Evolutionary conservation across 2,888 invertebrate genomes (phyloP).

Genomic region (Hirtodrosophila cameraria): DNA sequence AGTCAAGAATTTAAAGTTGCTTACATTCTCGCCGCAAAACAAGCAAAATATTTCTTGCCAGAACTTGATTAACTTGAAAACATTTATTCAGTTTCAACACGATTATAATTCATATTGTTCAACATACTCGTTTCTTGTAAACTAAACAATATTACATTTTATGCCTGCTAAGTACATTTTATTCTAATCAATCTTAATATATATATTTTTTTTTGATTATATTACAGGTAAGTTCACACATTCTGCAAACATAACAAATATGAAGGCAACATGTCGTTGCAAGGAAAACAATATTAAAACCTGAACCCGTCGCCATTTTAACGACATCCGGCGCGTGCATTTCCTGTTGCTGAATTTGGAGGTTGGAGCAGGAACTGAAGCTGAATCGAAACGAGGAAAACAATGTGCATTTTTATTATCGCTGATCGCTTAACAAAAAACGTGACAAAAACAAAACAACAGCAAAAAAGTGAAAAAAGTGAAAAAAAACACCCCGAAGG

Average conservation of each 20-base stretch:
- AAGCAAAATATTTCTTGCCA: too few relatives aligned
- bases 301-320: slow-evolving; percentile 54
- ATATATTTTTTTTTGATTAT: slow-evolving; percentile 47
- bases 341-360: slow-evolving; percentile 54
- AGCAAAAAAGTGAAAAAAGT: slow-evolving; percentile 13
- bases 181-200: slow-evolving; percentile 58
- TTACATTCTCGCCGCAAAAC: too few relatives aligned
- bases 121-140: not conserved
- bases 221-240: slow-evolving; percentile 60
- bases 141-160: slow-evolving; percentile 9
- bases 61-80: too few relatives aligned
- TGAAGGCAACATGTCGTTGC: slow-evolving; percentile 36
- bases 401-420: slow-evolving; percentile 58
- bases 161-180: slow-evolving; percentile 3
- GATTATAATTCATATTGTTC: not conserved
- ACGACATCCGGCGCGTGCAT: slow-evolving; percentile 72
- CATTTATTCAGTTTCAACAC: too few relatives aligned
- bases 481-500: slow-evolving; percentile 32
- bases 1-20: too few relatives aligned
- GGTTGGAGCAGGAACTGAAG: slow-evolving; percentile 10
- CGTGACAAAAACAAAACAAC: slow-evolving; percentile 74
- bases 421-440: slow-evolving; percentile 54
- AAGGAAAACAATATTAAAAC: slow-evolving; percentile 34
- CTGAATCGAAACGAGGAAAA: slow-evolving; percentile 25
- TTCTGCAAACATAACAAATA: slow-evolving; percentile 19